Base-by-base conservation (phyloP, 2,797 vertebrate genomes). In the Denticeps clupeoides region DNA sequence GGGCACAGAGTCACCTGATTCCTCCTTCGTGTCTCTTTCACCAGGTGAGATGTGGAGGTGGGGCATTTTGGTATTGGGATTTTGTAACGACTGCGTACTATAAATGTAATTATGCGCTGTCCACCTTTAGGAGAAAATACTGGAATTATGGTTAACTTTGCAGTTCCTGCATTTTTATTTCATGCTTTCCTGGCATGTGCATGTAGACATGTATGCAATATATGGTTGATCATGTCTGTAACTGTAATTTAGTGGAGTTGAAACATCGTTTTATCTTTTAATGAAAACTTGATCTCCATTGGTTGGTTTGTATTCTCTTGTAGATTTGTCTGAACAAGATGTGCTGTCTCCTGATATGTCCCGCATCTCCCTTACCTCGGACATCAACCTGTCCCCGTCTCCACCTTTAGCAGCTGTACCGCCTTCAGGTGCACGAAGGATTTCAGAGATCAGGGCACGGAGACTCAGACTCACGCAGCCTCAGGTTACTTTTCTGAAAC, bases 1-100 rank as follows among this genome's bases (percentile, higher is more conserved):
- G 46, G 56, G 63, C 54, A 57, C 51, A 4, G 61, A 57, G 41
- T 79, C 79, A 29, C 60, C 74, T 53, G 73, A 78, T 53, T 82
- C 73, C 27, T 74, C 71, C 23, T 64, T 65, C 51, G 65, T 59
- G 11, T 82, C 69, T 61, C 56, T 58, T 21, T 73, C 77, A 50
- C 59, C 72, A 64, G 79, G 81, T 80, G 45, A 61, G n/a, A n/a
- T n/a, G n/a, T n/a, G n/a, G n/a, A n/a, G n/a, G 31, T 11, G 16
- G 4, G 7, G 7, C 11, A 18, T n/a, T n/a, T n/a, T n/a, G n/a
- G n/a, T n/a, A n/a, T n/a, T n/a, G n/a, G n/a, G n/a, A n/a, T n/a
- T n/a, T n/a, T n/a, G n/a, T n/a, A n/a, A n/a, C n/a, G n/a, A n/a
- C n/a, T n/a, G n/a, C n/a, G n/a, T n/a, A n/a, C n/a, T n/a, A n/a